A percentile compares a stretch with the other conserved stretches of the same genome.
Conservation (phyloP, 2,113 vertebrate genomes). For the Synchiropus splendidus region DNA sequence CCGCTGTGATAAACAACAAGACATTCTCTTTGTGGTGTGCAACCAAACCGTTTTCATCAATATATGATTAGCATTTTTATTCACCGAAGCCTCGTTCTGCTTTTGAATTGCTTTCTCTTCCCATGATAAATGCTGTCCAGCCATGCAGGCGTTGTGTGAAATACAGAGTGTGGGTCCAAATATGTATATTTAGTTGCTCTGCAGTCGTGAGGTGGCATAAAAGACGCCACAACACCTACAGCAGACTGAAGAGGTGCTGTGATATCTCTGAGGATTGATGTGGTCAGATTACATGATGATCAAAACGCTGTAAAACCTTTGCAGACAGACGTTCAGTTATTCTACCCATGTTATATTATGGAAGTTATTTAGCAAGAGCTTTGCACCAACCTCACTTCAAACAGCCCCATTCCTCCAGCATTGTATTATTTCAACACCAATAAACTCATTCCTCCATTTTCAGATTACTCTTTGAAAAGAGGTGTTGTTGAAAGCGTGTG, state of each 20-base stretch:
- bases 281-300: too few relatives aligned
- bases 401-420: background rate
- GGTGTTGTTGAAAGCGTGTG: slow-evolving; percentile 11
- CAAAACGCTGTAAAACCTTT: too few relatives aligned
- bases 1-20: slow-evolving; percentile 7
- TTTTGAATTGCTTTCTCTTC: slow-evolving; percentile 18
- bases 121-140: slow-evolving; percentile 12
- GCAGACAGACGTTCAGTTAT: too few relatives aligned
- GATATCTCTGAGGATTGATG: too few relatives aligned
- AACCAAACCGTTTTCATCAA: slow-evolving; percentile 15
- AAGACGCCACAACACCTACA: background rate
- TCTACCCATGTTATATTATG: too few relatives aligned
- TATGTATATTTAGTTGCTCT: slow-evolving; percentile 4
- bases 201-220: slow-evolving; percentile 6
- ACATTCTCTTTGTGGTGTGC: slow-evolving; percentile 4
- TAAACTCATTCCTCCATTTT: slow-evolving; percentile 12
- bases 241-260: too few relatives aligned
- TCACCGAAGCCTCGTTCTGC: slow-evolving; percentile 10
- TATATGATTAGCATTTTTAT: slow-evolving; percentile 20
- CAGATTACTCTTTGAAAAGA: slow-evolving; percentile 7
- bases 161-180: slow-evolving; percentile 4
- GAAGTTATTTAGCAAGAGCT: too few relatives aligned
- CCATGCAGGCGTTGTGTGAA: slow-evolving; percentile 2
- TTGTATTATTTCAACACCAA: slow-evolving; percentile 6
- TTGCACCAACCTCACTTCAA: slow-evolving; percentile 1